Evolutionary conservation across 1,140 invertebrate genomes (phyloP), one percentile per base, ranked within the genome.

Genomic region (Lithobius niger): DNA sequence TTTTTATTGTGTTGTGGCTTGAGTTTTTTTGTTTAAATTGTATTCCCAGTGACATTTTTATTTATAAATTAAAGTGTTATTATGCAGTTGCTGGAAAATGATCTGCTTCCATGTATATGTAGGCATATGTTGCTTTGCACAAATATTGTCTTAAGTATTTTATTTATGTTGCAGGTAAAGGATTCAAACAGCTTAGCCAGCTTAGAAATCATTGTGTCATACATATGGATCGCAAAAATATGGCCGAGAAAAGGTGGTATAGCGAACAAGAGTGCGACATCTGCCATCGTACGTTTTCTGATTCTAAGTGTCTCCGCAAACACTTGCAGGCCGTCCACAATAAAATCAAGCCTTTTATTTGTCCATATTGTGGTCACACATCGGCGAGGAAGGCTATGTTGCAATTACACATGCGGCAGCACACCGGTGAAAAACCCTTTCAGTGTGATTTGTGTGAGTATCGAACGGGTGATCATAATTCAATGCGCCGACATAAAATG

Each of bases 381-480:
- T 80, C 79, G 43, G 77, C 69, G 6, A 57, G 70, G 19, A 71
- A 72, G 52, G 68, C 70, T 4, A 73, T 73, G 69, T 58, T 86
- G 15, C 75, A 82, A 60, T 70, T 88, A 42, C 81, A 91, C 66
- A 71, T 83, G 60, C 69, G 84, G 43, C 81, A 78, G 43, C 83
- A 85, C 59, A 84, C 82, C 1, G 82, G 82, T 62, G 82, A 84
- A 59, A 89, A 88, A 64, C 86, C 86, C 0, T 92, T 88, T 66
- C 72, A 77, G 22, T 94, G 90, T 65, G 75, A 81, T 27, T 68
- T 75, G 31, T 94, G 90, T 69, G 70, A 74, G 6, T 92, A 88
- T 68, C 71, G 75, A 2, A 81, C 84, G 3, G 77, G 81, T 1
- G 86, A 90, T 66, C 86, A 88, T 67, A 90, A 89, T 65, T 82